Percentiles rank a stretch among this genome's conserved stretches.
Evolutionary conservation across 2,888 invertebrate genomes (phyloP).

Genomic region (Abscondita cerata): DNA sequence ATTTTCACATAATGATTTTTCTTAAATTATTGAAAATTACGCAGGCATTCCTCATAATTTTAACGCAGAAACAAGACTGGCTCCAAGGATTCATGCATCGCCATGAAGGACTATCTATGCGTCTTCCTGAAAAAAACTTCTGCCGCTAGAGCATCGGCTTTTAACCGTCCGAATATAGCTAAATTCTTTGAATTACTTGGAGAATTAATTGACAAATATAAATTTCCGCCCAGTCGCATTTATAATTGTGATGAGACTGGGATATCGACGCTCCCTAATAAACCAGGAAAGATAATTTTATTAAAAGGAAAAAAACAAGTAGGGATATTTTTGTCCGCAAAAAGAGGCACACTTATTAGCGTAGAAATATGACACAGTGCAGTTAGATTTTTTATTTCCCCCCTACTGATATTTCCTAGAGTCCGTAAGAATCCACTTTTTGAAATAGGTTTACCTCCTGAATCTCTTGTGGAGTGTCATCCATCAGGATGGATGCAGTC

Average conservation of each 20-base stretch:
- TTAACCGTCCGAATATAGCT: conserved; percentile 2
- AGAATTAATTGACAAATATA: conserved; percentile 3
- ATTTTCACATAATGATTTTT: too few species aligned
- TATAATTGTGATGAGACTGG: conserved; percentile 8
- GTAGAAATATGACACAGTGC: neutral
- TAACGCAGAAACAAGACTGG: too few species aligned
- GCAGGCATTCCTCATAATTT: too few species aligned
- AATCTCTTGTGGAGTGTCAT: neutral
- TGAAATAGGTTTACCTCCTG: neutral
- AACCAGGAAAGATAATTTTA: neutral
- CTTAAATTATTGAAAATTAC: too few species aligned
- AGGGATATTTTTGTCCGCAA: neutral
- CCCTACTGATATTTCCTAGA: conserved; percentile 2
- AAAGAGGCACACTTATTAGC: neutral
- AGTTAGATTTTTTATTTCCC: neutral
- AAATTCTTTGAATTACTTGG: conserved; percentile 9
- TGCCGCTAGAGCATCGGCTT: neutral
- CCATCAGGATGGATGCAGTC: too few species aligned
- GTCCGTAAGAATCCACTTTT: neutral
- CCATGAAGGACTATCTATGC: too few species aligned
- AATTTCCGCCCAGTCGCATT: neutral
- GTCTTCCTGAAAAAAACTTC: conserved; percentile 6
- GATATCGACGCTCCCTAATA: conserved; percentile 3
- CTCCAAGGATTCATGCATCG: too few species aligned
- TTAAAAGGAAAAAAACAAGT: conserved; percentile 5